A percentile compares a stretch with the other conserved stretches of the same genome.
Evolutionary conservation across 2,113 vertebrate genomes (phyloP).

Genomic region (Rhabdomys dilectus): DNA sequence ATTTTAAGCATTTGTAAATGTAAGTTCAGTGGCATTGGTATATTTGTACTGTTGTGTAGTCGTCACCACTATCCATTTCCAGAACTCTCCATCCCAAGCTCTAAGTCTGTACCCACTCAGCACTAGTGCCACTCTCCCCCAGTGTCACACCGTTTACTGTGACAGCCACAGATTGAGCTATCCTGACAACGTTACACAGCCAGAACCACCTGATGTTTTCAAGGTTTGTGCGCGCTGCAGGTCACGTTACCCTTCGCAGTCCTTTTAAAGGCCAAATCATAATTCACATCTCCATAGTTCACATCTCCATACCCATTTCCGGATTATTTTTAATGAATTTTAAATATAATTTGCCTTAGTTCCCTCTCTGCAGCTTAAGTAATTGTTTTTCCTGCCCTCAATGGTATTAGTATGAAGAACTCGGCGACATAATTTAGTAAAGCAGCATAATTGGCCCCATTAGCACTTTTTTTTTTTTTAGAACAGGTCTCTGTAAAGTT

Average conservation of each 20-base stretch:
- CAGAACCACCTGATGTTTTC: neutral
- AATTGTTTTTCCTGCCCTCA: neutral
- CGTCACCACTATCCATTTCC: neutral
- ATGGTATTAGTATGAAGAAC: neutral
- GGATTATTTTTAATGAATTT: neutral
- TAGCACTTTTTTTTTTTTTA: neutral
- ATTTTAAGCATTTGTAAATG: conserved; percentile 16
- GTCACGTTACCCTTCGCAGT: neutral
- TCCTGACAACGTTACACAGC: neutral
- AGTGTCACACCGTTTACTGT: neutral
- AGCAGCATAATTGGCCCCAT: neutral
- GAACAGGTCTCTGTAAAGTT: neutral
- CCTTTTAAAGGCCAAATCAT: conserved; percentile 1
- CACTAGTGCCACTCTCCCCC: no score
- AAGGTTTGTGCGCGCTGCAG: neutral
- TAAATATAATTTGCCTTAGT: neutral
- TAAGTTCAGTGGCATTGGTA: neutral
- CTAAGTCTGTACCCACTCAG: neutral
- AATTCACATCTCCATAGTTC: neutral
- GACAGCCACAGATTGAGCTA: neutral
- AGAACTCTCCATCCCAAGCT: neutral
- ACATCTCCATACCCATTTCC: neutral
- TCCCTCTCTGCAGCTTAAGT: neutral
- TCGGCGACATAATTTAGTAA: neutral
- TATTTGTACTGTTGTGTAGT: neutral